Evolutionary conservation across 2,113 vertebrate species (phyloP).

Genomic region (Crypturellus undulatus): DNA sequence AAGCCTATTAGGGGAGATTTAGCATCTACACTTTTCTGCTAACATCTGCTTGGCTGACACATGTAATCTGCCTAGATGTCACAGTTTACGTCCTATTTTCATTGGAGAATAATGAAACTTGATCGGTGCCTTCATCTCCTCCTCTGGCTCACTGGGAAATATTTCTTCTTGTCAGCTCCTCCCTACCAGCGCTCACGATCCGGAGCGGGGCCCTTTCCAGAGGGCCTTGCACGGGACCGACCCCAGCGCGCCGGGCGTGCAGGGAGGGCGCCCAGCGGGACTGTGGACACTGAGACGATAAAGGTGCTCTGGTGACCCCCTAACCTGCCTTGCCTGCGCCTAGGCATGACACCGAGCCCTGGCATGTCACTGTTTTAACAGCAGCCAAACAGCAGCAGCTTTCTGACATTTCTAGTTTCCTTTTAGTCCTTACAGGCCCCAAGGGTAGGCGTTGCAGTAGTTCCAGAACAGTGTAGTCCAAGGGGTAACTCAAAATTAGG

Average conservation of each 20-base stretch:
- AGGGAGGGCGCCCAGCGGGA: constrained; percentile 27
- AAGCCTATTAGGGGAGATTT: constrained; percentile 65
- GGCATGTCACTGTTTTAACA: constrained; percentile 27
- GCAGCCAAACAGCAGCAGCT: constrained; percentile 40
- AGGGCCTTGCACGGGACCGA: neutral
- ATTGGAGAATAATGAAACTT: constrained; percentile 36
- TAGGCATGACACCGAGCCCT: constrained; percentile 41
- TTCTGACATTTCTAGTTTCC: constrained; percentile 37
- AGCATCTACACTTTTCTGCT: constrained; percentile 56
- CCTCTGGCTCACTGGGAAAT: constrained; percentile 5
- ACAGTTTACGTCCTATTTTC: constrained; percentile 59
- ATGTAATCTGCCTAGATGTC: constrained; percentile 55
- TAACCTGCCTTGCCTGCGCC: constrained; percentile 39
- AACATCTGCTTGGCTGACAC: constrained; percentile 59
- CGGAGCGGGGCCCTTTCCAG: neutral
- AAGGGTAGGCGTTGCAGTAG: constrained; percentile 68
- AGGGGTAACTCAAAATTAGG: constrained; percentile 80
- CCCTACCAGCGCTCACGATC: neutral
- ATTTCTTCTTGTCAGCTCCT: constrained; percentile 6
- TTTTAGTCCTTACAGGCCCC: constrained; percentile 69
- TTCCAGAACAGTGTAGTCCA: constrained; percentile 60
- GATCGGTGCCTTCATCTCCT: constrained; percentile 39
- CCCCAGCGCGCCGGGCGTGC: constrained; percentile 5
- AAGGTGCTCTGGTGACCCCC: constrained; percentile 24
- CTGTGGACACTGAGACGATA: constrained; percentile 16